Evolutionary conservation across 53 echinoderm and acorn worm species (phyloP).

Genomic region (Holothuria scabra): DNA sequence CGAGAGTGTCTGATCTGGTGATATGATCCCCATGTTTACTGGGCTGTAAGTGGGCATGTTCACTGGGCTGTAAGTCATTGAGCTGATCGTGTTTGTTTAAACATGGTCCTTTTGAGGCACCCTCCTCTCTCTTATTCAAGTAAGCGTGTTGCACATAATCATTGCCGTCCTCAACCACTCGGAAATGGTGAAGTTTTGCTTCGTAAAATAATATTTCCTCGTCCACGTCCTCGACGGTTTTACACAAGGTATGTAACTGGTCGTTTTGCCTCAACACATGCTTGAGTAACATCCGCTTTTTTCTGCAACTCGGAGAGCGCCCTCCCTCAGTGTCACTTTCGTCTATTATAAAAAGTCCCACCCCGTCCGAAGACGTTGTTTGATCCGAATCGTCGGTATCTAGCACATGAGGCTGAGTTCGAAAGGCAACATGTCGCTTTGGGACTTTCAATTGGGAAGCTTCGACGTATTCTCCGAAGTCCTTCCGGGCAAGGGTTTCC

Average conservation of each 20-base stretch:
- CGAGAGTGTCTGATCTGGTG: too few species aligned
- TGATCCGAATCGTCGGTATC: neutral
- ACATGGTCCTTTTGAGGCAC: neutral
- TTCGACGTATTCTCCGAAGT: slow-evolving; percentile 42
- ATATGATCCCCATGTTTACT: too few species aligned
- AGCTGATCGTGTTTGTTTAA: too few species aligned
- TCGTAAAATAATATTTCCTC: slow-evolving; percentile 88
- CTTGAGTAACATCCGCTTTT: slow-evolving; percentile 59
- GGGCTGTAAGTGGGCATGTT: too few species aligned
- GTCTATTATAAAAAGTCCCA: slow-evolving; percentile 54
- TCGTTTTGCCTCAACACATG: slow-evolving; percentile 80
- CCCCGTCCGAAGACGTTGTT: slow-evolving; percentile 16
- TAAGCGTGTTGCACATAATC: slow-evolving; percentile 97
- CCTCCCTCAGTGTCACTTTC: slow-evolving; percentile 55
- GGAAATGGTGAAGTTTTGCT: slow-evolving; percentile 75
- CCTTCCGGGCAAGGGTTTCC: slow-evolving; percentile 43
- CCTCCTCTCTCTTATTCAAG: slow-evolving; percentile 41
- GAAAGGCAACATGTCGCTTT: slow-evolving; percentile 37
- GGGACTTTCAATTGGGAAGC: slow-evolving; percentile 39
- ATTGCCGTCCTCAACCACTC: slow-evolving; percentile 81
- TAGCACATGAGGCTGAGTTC: slow-evolving; percentile 15
- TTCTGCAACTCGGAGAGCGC: slow-evolving; percentile 43
- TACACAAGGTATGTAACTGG: slow-evolving; percentile 72
- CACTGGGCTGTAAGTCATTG: too few species aligned
- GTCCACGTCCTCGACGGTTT: slow-evolving; percentile 77